Conservation (phyloP, 2,113 vertebrate genomes). For the Corythornis vintsioides region DNA sequence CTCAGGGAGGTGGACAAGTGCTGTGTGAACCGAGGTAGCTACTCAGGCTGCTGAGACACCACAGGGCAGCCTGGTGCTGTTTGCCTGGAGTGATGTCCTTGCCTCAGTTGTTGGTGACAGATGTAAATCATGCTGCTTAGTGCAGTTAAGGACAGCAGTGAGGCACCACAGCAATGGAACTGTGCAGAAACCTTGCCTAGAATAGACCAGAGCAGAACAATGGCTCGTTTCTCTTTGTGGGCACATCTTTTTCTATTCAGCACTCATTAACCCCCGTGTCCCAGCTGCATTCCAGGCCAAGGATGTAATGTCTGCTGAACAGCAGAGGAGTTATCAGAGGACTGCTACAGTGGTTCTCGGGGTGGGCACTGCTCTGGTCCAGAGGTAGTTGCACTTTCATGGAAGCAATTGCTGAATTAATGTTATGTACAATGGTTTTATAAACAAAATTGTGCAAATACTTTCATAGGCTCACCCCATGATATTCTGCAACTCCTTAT, state of each 20-base stretch:
- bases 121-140: not conserved
- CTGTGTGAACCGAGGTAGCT: not conserved
- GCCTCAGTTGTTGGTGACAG: not conserved
- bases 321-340: not conserved
- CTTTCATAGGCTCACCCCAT: not conserved
- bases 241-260: constrained; percentile 37
- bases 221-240: constrained; percentile 19
- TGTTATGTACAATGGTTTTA: not conserved
- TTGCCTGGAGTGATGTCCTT: not conserved
- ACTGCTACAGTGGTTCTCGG: not conserved
- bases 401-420: not conserved
- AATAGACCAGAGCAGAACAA: constrained; percentile 27
- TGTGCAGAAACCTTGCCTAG: not conserved
- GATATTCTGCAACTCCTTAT: constrained; percentile 10
- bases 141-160: not conserved
- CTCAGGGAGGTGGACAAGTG: not conserved
- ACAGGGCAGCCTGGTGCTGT: not conserved
- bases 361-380: not conserved
- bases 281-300: not conserved
- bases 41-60: not conserved
- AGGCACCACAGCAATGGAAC: not conserved
- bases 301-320: not conserved
- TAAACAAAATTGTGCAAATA: not conserved
- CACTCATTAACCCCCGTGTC: not conserved
- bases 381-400: not conserved